A percentile compares a stretch with the other conserved stretches of the same genome.
These are phyloP conservation scores for Carabus problematicus DNA, from an alignment of 2,888 invertebrate species.

Conservation along the genomic window DNA sequence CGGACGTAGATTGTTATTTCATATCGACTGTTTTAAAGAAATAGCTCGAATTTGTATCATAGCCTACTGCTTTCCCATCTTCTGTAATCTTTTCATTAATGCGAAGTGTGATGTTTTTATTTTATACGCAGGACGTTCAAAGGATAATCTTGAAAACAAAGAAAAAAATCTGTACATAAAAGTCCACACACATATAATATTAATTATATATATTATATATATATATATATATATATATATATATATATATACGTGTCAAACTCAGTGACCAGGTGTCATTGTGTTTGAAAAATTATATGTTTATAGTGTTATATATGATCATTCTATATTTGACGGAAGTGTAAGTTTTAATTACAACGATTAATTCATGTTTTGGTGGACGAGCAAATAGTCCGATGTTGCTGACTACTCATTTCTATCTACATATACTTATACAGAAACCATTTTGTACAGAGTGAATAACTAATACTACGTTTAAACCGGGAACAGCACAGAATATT, in stretches of 20 bases:
- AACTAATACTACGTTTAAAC: slow-evolving; percentile 23
- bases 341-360: slow-evolving; percentile 39
- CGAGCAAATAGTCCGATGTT: slow-evolving; percentile 15
- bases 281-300: slow-evolving; percentile 40
- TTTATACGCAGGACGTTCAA: slow-evolving; percentile 41
- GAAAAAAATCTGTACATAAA: slow-evolving; percentile 38
- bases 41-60: slow-evolving; percentile 37
- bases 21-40: slow-evolving; percentile 13
- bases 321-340: slow-evolving; percentile 38
- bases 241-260: slow-evolving; percentile 39
- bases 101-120: slow-evolving; percentile 33
- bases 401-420: slow-evolving; percentile 27
- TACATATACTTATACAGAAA: slow-evolving; percentile 23
- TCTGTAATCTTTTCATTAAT: slow-evolving; percentile 21
- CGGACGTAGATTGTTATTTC: neutral
- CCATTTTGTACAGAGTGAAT: slow-evolving; percentile 42
- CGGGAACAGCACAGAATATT: slow-evolving; percentile 35
- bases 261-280: slow-evolving; percentile 36
- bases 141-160: slow-evolving; percentile 35
- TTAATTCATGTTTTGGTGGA: slow-evolving; percentile 37
- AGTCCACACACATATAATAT: slow-evolving; percentile 42
- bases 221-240: slow-evolving; percentile 28
- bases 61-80: slow-evolving; percentile 30
- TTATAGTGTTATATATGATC: slow-evolving; percentile 42
- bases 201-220: slow-evolving; percentile 32